Percentiles rank a stretch among this genome's conserved stretches.
Evolutionary conservation across 2,888 invertebrate species (phyloP).

Genomic region (Lamellibrachia satsuma): DNA sequence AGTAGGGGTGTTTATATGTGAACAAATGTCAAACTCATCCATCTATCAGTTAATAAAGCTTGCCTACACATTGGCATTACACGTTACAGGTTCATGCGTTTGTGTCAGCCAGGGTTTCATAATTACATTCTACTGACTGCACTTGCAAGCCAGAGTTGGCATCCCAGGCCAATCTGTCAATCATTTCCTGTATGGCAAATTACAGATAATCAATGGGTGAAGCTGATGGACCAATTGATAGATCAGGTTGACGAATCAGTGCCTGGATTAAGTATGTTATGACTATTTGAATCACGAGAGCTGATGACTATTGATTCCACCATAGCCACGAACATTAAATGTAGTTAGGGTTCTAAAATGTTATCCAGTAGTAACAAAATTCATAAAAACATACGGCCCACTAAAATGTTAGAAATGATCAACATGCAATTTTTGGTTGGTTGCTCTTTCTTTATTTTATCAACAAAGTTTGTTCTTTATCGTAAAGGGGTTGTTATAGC

Average conservation of each 20-base stretch:
- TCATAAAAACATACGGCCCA: too few relatives aligned
- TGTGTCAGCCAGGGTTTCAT: neutral
- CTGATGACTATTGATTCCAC: too few relatives aligned
- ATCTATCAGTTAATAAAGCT: neutral
- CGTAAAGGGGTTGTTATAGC: too few relatives aligned
- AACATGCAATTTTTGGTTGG: too few relatives aligned
- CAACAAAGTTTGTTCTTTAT: too few relatives aligned
- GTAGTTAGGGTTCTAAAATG: too few relatives aligned
- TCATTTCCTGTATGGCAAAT: neutral
- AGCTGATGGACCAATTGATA: neutral
- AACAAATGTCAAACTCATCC: neutral
- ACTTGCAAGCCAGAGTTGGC: neutral
- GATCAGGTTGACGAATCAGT: neutral
- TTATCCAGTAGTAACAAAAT: too few relatives aligned
- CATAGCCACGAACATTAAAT: too few relatives aligned
- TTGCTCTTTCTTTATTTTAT: too few relatives aligned
- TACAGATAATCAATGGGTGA: neutral
- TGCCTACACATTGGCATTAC: neutral
- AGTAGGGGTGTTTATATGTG: neutral
- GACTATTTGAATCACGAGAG: neutral
- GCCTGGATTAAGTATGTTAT: neutral
- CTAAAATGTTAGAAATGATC: too few relatives aligned
- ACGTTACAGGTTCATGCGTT: neutral
- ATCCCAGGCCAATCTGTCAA: neutral
- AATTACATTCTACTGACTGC: neutral